Evolutionary conservation across 1,140 invertebrate genomes (phyloP).

Genomic region (Pygmarrhopalites habei): DNA sequence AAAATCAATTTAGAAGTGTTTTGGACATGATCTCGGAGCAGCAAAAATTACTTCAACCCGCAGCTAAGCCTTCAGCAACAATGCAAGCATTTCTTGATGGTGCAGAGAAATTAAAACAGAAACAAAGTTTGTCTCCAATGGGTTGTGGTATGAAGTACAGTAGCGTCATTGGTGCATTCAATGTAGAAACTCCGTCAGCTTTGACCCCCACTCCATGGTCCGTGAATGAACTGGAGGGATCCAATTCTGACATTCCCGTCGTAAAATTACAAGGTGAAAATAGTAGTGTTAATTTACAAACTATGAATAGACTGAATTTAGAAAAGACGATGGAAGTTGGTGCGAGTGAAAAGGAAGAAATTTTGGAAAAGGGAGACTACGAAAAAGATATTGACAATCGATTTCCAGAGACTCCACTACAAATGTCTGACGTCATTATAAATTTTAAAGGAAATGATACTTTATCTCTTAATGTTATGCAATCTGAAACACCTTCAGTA

Average conservation of each 20-base stretch:
- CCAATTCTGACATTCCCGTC: too few relatives aligned
- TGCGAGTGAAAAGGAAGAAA: background rate
- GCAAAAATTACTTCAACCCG: constrained; percentile 75
- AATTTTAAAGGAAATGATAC: background rate
- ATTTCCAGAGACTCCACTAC: background rate
- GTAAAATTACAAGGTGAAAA: background rate
- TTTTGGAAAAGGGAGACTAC: constrained; percentile 17
- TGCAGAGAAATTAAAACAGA: constrained; percentile 45
- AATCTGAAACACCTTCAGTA: constrained; percentile 18
- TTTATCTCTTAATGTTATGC: background rate
- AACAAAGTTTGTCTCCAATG: constrained; percentile 16
- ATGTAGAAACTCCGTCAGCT: background rate
- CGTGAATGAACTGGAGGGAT: too few relatives aligned
- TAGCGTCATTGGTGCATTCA: background rate
- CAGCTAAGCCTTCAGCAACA: constrained; percentile 61
- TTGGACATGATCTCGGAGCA: constrained; percentile 78
- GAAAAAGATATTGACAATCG: constrained; percentile 21
- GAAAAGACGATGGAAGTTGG: constrained; percentile 23
- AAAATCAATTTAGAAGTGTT: constrained; percentile 73
- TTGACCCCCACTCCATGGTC: background rate
- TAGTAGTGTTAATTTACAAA: constrained; percentile 1
- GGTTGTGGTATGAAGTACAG: background rate
- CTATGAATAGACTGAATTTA: constrained; percentile 34
- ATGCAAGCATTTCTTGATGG: constrained; percentile 64
- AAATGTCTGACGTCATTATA: background rate